phyloP scores from a whole-genome alignment of 2,888 invertebrate species.

The Belgica antarctica region DNA sequence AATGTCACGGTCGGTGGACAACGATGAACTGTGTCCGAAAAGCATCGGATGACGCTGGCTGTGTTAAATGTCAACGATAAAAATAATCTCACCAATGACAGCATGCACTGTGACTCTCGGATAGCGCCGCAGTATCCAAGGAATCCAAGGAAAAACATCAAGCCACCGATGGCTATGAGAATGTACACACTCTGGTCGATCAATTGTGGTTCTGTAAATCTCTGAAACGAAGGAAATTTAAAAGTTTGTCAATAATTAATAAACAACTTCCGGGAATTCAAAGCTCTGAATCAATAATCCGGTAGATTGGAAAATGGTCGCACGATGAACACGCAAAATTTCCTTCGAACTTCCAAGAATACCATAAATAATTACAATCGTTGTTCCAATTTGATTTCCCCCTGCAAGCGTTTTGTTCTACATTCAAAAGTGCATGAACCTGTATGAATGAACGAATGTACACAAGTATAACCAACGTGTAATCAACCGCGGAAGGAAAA shows the following conservation, averaged over 20 bases:
- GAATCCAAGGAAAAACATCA: slow-evolving; percentile 70
- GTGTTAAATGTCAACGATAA: neutral
- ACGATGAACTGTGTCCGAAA: slow-evolving; percentile 32
- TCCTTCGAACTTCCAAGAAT: neutral
- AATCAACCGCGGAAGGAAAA: slow-evolving; percentile 32
- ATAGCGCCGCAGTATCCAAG: slow-evolving; percentile 70
- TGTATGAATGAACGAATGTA: neutral
- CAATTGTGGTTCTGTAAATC: slow-evolving; percentile 62
- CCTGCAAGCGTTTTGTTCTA: no score
- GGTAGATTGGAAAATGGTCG: no score
- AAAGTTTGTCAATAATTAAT: no score
- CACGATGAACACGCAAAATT: neutral
- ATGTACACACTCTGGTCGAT: slow-evolving; percentile 68
- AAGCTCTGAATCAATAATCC: slow-evolving; percentile 8
- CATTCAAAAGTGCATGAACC: neutral
- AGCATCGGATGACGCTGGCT: slow-evolving; percentile 10
- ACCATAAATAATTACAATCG: neutral
- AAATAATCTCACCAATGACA: slow-evolving; percentile 62
- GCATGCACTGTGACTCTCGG: slow-evolving; percentile 65
- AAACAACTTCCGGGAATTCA: neutral
- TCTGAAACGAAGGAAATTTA: slow-evolving; percentile 52
- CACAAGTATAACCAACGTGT: no score
- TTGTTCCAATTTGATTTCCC: neutral
- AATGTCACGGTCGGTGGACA: slow-evolving; percentile 31
- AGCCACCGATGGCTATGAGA: slow-evolving; percentile 65